Conservation (phyloP, 2,888 invertebrate genomes). For the Lasioglossum lativentre region DNA sequence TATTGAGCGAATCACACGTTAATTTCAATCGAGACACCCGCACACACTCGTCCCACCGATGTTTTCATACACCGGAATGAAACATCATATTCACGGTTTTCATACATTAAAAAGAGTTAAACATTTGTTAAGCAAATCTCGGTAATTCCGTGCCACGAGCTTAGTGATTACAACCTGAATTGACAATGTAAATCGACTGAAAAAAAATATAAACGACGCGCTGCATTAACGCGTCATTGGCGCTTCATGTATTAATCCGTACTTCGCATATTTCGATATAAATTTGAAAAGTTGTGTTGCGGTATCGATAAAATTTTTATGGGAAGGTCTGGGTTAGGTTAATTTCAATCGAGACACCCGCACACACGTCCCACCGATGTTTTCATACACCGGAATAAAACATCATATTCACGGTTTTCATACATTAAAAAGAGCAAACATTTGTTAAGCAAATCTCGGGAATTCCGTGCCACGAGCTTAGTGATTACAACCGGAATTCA, state of each 20-base stretch:
- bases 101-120: background rate
- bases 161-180: background rate
- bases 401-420: background rate
- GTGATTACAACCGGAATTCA: background rate
- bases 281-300: no score
- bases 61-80: background rate
- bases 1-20: background rate
- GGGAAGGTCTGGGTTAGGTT: no score
- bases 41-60: background rate
- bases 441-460: background rate
- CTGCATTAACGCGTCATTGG: no score
- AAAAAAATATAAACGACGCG: no score
- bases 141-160: background rate
- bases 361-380: background rate
- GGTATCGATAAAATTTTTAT: no score
- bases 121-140: slow-evolving; percentile 1
- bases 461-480: background rate
- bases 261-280: no score
- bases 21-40: background rate
- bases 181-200: background rate
- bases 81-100: background rate
- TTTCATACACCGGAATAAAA: no score
- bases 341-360: background rate
- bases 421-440: background rate
- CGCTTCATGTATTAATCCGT: no score